phyloP scores from a whole-genome alignment of 1,140 invertebrate genomes.

The Tetramorium simillimum region DNA sequence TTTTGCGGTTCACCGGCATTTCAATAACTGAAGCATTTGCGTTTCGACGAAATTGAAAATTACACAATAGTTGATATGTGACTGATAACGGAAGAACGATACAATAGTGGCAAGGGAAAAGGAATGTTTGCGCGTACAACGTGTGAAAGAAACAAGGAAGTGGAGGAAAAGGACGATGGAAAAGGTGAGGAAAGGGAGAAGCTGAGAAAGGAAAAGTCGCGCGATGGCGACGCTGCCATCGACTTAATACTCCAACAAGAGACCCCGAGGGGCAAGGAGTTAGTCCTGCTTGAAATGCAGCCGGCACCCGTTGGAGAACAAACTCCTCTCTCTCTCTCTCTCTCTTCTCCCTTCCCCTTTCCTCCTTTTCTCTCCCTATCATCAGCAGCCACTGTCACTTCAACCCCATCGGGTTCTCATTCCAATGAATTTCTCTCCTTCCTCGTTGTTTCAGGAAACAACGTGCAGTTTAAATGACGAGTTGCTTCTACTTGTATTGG shows the following conservation, averaged over 20 bases:
- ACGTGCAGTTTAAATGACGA: constrained; percentile 43
- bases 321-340: constrained; percentile 55
- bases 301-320: constrained; percentile 72
- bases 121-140: neutral
- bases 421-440: constrained; percentile 2
- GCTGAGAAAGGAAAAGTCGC: constrained; percentile 21
- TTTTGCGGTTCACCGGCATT: neutral
- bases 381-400: constrained; percentile 37
- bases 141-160: neutral
- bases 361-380: constrained; percentile 11
- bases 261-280: constrained; percentile 64
- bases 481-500: constrained; percentile 10
- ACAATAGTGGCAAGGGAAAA: neutral
- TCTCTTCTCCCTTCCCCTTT: neutral
- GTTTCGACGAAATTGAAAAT: constrained; percentile 1
- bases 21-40: constrained; percentile 7
- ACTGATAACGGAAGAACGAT: constrained; percentile 14
- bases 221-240: constrained; percentile 58
- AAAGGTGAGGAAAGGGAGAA: constrained; percentile 1
- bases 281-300: constrained; percentile 79
- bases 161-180: constrained; percentile 7
- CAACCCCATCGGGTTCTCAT: constrained; percentile 22
- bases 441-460: constrained; percentile 25
- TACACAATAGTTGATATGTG: neutral
- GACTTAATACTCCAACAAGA: constrained; percentile 74